Conservation (phyloP, 2,797 vertebrate species). For the Luscinia megarhynchos region DNA sequence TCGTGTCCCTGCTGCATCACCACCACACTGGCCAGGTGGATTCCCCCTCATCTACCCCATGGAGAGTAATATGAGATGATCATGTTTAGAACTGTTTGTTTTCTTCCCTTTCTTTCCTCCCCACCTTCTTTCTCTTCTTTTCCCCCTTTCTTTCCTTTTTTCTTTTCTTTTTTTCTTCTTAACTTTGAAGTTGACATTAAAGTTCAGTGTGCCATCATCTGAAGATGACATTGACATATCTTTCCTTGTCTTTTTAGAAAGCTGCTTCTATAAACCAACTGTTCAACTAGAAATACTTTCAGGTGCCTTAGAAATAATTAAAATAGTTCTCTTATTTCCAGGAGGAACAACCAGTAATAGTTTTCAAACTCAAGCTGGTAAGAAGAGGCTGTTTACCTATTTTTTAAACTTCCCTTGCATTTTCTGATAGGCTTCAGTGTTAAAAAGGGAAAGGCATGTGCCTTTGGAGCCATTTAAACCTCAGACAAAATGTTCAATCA, state of each 20-base stretch:
- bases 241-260: background rate
- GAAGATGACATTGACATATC: background rate
- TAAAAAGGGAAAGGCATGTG: conserved; percentile 29
- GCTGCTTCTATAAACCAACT: background rate
- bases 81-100: background rate
- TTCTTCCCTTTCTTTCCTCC: background rate
- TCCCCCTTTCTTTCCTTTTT: background rate
- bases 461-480: conserved; percentile 42
- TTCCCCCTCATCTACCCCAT: background rate
- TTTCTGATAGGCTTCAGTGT: background rate
- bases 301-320: background rate
- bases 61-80: background rate
- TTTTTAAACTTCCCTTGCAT: background rate
- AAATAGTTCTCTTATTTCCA: background rate
- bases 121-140: background rate
- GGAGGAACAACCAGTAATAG: background rate
- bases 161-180: background rate
- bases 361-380: background rate
- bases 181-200: background rate
- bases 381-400: background rate
- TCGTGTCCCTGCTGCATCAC: background rate
- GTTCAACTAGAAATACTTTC: background rate
- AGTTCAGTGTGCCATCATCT: background rate
- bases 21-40: background rate
- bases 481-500: conserved; percentile 50